phyloP scores from a whole-genome alignment of 2,888 invertebrate species.

The Parelbella ahira region DNA sequence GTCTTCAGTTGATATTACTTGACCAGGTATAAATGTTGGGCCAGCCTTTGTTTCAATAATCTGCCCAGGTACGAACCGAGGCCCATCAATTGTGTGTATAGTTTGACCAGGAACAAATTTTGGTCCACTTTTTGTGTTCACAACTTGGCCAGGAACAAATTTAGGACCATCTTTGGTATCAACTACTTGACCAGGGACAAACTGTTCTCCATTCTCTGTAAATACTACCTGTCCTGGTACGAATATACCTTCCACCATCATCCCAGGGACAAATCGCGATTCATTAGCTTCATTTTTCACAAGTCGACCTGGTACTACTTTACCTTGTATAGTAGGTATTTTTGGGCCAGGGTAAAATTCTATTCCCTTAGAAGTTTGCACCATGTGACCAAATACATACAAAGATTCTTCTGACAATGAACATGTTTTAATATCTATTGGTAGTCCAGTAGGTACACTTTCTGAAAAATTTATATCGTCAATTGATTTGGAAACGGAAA shows the following conservation, averaged over 20 bases:
- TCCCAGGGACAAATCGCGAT: conserved; percentile 85
- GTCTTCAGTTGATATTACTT: conserved; percentile 84
- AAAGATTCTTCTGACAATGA: conserved; percentile 74
- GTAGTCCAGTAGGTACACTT: conserved; percentile 76
- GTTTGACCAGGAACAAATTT: conserved; percentile 87
- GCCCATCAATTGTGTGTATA: conserved; percentile 84
- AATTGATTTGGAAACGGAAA: conserved; percentile 80
- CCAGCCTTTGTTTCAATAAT: conserved; percentile 87
- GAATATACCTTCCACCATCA: conserved; percentile 84
- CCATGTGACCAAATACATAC: conserved; percentile 83
- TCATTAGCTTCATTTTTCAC: conserved; percentile 81
- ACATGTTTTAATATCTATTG: conserved; percentile 79
- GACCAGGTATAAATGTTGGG: conserved; percentile 88
- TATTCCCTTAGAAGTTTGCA: conserved; percentile 83
- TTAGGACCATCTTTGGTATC: conserved; percentile 84
- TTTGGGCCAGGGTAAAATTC: conserved; percentile 83
- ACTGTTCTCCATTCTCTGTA: conserved; percentile 85
- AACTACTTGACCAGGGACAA: conserved; percentile 87
- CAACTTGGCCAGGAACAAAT: conserved; percentile 89
- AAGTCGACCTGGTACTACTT: conserved; percentile 83
- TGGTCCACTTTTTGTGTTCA: conserved; percentile 83
- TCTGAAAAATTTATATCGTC: conserved; percentile 79
- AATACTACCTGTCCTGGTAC: conserved; percentile 85
- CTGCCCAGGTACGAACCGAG: conserved; percentile 89
- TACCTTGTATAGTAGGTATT: conserved; percentile 76